Evolutionary conservation across 2,113 vertebrate genomes (phyloP), one percentile per base, ranked within the genome.

Genomic region (Pseudopodoces humilis): DNA sequence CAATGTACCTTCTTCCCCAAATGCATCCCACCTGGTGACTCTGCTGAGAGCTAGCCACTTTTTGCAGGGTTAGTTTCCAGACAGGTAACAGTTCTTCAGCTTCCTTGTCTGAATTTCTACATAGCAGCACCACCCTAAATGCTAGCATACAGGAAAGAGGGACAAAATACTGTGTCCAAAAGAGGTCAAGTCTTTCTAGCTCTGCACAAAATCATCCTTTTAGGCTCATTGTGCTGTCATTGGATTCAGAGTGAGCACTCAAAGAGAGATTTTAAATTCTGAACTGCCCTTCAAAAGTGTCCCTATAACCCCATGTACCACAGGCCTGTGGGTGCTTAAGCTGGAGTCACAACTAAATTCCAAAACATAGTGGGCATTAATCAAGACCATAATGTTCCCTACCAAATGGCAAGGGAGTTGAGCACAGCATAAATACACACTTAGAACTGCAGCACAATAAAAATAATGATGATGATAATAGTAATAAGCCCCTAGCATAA

Each of bases 381-480:
- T 83, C 10, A 69, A 71, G 64, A 83, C 60, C 80, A 52, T 59
- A 90, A 86, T 25, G 64, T 59, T 86, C 60, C 68, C 56, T 39
- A 74, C 56, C 56, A 90, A 94, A 49, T 11, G 39, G 27, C 65
- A 87, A 75, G 65, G 56, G 60, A 93, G 41, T 41, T 68, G 39
- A 92, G 79, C 37, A 49, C 82, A 60, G 60, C 64, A 78, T 63
- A 94, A 95, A 94, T 30, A 71, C 90, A 90, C 35, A 52, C 44
- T 86, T 80, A 60, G 67, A 89, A 89, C 53, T 91, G 75, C 60
- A 88, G 46, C 50, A 92, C 39, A 95, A 77, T 79, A 70, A 92
- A 37, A 91, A 85, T 35, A 35, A 83, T 64, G 37, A 65, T 58
- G 4, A 50, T 71, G 4, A 63, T 41, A 9, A 63, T 52, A 31